Evolutionary conservation across 2,797 vertebrate genomes (phyloP), one percentile per base, ranked within the genome.

Genomic region (Lagodon rhomboides): DNA sequence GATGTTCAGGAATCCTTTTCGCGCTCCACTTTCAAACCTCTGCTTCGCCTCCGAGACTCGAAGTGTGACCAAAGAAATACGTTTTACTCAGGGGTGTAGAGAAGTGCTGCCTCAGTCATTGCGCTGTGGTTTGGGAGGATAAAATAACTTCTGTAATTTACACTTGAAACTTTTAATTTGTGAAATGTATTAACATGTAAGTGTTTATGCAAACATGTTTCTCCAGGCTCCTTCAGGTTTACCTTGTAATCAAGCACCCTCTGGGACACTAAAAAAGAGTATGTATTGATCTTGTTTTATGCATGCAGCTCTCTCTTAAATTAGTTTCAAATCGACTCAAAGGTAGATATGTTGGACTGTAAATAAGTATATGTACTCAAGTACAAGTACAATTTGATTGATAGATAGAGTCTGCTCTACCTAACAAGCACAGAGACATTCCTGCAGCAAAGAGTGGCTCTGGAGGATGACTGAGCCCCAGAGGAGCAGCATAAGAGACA

Each of bases 1-100:
- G 70, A 77, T 86, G 77, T 80, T 77, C 11, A 13, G 55, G 73
- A 87, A 89, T 89, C 82, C 76, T 89, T 88, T 89, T 86, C 61
- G 70, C 27, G 74, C 82, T 85, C 82, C 70, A 88, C 84, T 89
- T 91, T 87, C 71, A 79, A 75, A 82, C 68, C 41, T 81, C 77
- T 50, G 70, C 83, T 84, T 73, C 46, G 41, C 68, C 75, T 83
- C 59, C 5, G 12, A 80, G 79, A 82, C 73, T 75, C 38, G 9
- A 25, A 77, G 83, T 85, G 78, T 85, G 83, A 85, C 85, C 67
- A 68, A 76, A 85, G 71, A 83, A 79, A 68, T 69, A 41, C 4
- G 43, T 73, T 83, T 70, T 60, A 65, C 79, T 78, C 20, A 2
- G 27, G 73, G 70, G 38, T 62, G 65, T 1, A 15, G 27, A 10